phyloP scores from a whole-genome alignment of 2,797 vertebrate genomes.

The Typhlichthys eigenmanni region DNA sequence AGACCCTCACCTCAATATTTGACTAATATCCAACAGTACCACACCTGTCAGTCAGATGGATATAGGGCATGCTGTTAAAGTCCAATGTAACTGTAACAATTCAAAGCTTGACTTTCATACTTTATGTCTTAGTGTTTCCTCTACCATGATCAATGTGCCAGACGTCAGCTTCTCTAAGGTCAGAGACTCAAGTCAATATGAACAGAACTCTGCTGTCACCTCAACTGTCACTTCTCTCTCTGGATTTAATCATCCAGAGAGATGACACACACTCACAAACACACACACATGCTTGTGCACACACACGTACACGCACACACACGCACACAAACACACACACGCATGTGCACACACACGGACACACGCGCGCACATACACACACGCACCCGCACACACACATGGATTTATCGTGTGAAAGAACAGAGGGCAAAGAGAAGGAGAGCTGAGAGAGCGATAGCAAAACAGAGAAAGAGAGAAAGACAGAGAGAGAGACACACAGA shows the following conservation, averaged over 20 bases:
- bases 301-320: too few relatives aligned
- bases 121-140: not conserved
- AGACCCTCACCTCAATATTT: too few relatives aligned
- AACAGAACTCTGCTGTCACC: conserved; percentile 47
- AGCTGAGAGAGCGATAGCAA: conserved; percentile 6
- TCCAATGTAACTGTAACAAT: conserved; percentile 6
- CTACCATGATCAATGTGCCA: conserved; percentile 38
- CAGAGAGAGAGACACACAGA: not conserved
- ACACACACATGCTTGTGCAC: too few relatives aligned
- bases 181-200: conserved; percentile 50
- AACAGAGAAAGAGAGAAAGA: conserved; percentile 17
- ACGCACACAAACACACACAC: too few relatives aligned
- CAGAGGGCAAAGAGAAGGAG: not conserved
- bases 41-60: too few relatives aligned
- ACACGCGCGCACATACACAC: too few relatives aligned
- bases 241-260: conserved; percentile 23
- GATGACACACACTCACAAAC: not conserved
- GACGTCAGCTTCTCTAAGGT: conserved; percentile 46
- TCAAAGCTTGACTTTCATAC: not conserved
- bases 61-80: too few relatives aligned
- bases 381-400: not conserved
- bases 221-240: conserved; percentile 47
- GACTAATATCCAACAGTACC: too few relatives aligned
- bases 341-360: too few relatives aligned
- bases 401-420: not conserved